Evolutionary conservation across 2,113 vertebrate species (phyloP), one percentile per base, ranked within the genome.

Genomic region (Vicugna pacos): DNA sequence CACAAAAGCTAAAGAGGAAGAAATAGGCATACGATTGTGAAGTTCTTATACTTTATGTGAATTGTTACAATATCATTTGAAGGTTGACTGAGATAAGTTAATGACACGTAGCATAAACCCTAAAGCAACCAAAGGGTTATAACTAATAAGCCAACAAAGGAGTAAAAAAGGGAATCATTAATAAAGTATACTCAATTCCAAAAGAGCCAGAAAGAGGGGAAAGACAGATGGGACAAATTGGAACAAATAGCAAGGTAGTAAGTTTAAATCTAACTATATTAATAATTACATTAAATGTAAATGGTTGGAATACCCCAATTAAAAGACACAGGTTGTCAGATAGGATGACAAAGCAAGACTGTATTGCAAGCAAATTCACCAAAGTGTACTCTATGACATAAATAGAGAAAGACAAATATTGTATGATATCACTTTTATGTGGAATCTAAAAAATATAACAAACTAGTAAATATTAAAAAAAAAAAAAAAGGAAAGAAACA

Each of bases 121-220:
- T 93, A 93, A 88, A 32, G 13, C 5, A 19, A 60, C 6, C 60
- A 84, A 83, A 89, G 52, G 77, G 52, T 91, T 62, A 11, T 77
- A 77, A 42, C 60, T 67, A 32, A 84, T 90, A 73, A 89, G 22
- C 28, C n/a, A 94, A 73, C 75, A 89, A 81, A 94, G 56, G 20
- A 64, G 26, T 42, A 81, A 10, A 32, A 84, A 94, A 69, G 32
- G 7, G 54, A 70, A 60, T 89, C 24, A 42, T 38, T 91, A 69
- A 56, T 50, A 58, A 76, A 26, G 48, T 70, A 56, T 58, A 87
- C 5, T 30, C 30, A 24, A 58, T 15, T 5, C 15, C 35, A 46
- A 67, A 56, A 64, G 24, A 65, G 30, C 13, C 72, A 93, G 46
- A 79, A 64, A 54, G 56, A 92, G 69, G 14, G 64, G n/a, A 92